Base-by-base conservation (phyloP, 2,797 vertebrate genomes). In the Artibeus jamaicensis region DNA sequence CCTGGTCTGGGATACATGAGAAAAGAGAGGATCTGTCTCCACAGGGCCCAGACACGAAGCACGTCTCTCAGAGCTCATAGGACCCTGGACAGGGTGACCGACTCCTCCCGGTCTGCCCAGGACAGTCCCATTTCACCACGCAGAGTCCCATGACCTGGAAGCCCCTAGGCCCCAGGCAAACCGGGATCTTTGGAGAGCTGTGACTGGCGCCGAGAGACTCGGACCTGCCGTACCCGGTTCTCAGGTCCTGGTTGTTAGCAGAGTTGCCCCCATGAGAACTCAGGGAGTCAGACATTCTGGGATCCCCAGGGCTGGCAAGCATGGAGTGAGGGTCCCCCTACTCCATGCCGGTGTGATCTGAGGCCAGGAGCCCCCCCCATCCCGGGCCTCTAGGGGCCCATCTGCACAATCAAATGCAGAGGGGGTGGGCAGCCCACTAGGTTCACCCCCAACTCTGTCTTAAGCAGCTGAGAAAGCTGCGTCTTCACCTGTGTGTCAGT, bases 1-100 rank as follows among this genome's bases (percentile, higher is more conserved):
- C 55, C 21, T 16, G 12, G 68, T 24, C 34, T 68, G 44, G 11
- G 42, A 37, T 15, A 18, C 14, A n/a, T 0, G 6, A 53, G 44
- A 50, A 19, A 32, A 71, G 57, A 26, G 22, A 65, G 59, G 42
- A 65, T 4, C n/a, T 0, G 1, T 3, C 0, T 24, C 1, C 19
- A 18, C 7, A 2, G 22, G 44, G 46, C n/a, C 29, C 15, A 6
- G 2, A 55, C n/a, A 5, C 0, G 4, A 34, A 42, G 5, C 22
- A 12, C 1, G 14, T 11, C 11, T 4, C 6, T 18, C 55, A 32
- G 78, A 32, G 0, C 6, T 55, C 44, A 62, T 32, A 21, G 0
- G 46, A 26, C 10, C 1, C 6, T 6, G 53, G 59, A 42, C 57
- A 39, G 1, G 50, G 62, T 1, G 57, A 5, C n/a, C 34, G 8